phyloP scores from a whole-genome alignment of 2,797 vertebrate genomes.

The Alca torda region DNA sequence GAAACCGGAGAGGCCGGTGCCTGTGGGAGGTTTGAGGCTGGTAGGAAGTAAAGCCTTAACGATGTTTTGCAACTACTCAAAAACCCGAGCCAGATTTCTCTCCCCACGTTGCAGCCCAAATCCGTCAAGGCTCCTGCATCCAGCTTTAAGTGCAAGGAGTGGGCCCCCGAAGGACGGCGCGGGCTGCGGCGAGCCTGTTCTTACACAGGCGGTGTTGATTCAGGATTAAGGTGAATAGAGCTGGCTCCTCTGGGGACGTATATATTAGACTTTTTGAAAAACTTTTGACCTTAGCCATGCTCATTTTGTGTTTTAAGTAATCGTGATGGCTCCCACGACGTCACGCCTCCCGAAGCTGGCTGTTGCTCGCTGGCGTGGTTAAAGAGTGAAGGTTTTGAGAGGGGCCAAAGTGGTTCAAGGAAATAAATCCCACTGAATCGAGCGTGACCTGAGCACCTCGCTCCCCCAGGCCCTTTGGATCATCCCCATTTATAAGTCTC shows the following conservation, averaged over 20 bases:
- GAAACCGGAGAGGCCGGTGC: no score
- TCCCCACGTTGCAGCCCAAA: neutral
- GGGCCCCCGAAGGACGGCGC: neutral
- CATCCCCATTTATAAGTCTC: neutral
- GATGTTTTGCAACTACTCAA: neutral
- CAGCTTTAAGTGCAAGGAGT: rapidly evolving
- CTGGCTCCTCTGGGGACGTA: neutral
- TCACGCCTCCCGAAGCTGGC: neutral
- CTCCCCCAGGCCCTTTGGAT: neutral
- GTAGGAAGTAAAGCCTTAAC: neutral
- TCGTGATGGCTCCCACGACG: neutral
- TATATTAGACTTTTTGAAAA: constrained; percentile 6
- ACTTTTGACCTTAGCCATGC: constrained; percentile 1
- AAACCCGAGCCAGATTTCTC: neutral
- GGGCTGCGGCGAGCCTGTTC: neutral
- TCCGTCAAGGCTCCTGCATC: neutral
- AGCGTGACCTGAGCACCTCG: neutral
- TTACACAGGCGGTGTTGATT: neutral
- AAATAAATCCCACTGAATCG: neutral
- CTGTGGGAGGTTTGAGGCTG: neutral
- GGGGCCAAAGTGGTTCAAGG: neutral
- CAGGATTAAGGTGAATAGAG: constrained; percentile 48
- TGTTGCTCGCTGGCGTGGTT: neutral
- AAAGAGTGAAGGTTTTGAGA: neutral
- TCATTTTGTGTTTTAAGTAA: neutral